Evolutionary conservation across 2,797 vertebrate species (phyloP), one percentile per base, ranked within the genome.

Genomic region (Hydrocynus forskahlii): DNA sequence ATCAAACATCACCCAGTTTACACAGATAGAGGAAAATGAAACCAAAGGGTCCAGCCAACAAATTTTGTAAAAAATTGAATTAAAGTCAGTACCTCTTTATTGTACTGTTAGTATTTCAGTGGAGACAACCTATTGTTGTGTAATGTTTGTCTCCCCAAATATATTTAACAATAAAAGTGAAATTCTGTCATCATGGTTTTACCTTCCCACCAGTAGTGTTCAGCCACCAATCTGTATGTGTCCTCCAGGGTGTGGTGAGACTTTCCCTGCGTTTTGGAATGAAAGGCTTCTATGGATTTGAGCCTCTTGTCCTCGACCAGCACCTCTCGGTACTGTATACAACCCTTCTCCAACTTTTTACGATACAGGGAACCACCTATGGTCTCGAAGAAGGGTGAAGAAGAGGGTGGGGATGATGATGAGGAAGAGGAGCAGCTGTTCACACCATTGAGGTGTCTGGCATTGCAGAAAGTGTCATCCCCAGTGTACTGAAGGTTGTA

Each of bases 121-220:
- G 52, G 29, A 29, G 29, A 29, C 1, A 29, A 1, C 29, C 29
- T 29, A 29, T 29, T 29, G n/a, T n/a, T n/a, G n/a, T n/a, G n/a
- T n/a, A n/a, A n/a, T n/a, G n/a, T n/a, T n/a, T n/a, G n/a, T n/a
- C n/a, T n/a, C n/a, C n/a, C n/a, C n/a, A n/a, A n/a, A n/a, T n/a
- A n/a, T n/a, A n/a, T n/a, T n/a, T n/a, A n/a, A n/a, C n/a, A n/a
- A n/a, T n/a, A n/a, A n/a, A n/a, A n/a, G n/a, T 9, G 23, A 16
- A 43, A 19, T 50, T 1, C 57, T 2, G 38, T 29, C 7, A 78
- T 45, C 54, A 63, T 48, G 1, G 80, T 68, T 91, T n/a, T 91
- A 95, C 95, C 95, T 38, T 96, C 94, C 95, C 95, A 96, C 94
- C 95, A 96, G 91, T 96, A 96, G 92, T 95, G 95, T 43, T 95